Percentiles rank a stretch among this genome's conserved stretches.
These are phyloP conservation scores for Cantharis rufa DNA, from an alignment of 2,888 invertebrate species.

Conservation along the genomic window DNA sequence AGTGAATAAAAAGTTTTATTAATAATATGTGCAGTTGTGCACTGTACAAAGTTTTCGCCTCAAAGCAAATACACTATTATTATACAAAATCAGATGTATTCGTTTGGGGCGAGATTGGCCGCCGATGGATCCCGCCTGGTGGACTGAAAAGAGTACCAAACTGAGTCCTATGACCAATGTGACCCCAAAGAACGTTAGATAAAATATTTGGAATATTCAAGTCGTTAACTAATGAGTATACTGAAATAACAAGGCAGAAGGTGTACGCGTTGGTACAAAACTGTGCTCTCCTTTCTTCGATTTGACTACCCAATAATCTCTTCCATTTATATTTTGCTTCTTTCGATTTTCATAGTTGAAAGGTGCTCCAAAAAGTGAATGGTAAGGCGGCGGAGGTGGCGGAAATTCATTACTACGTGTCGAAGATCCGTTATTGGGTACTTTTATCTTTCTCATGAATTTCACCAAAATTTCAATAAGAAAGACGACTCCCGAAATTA, in stretches of 20 bases:
- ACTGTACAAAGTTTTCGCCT: neutral
- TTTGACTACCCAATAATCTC: conserved; percentile 74
- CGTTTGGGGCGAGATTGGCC: neutral
- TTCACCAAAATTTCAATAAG: conserved; percentile 60
- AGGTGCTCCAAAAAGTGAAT: conserved; percentile 61
- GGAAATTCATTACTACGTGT: neutral
- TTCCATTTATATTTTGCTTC: conserved; percentile 63
- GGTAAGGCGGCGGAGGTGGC: conserved; percentile 69
- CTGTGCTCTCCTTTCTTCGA: conserved; percentile 66
- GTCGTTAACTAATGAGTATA: conserved; percentile 52
- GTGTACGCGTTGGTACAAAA: conserved; percentile 73
- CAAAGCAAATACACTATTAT: neutral
- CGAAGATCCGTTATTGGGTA: neutral
- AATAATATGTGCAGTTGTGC: neutral
- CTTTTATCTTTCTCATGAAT: conserved; percentile 1
- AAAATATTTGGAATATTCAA: neutral
- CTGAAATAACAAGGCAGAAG: conserved; percentile 78
- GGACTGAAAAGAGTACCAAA: neutral
- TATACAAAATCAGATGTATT: neutral
- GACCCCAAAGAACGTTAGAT: neutral
- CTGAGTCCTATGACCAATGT: neutral
- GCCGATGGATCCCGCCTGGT: neutral
- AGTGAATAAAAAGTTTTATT: neutral
- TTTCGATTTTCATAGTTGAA: conserved; percentile 30
- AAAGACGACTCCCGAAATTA: conserved; percentile 64